A percentile compares a stretch with the other conserved stretches of the same genome.
phyloP scores from a whole-genome alignment of 1,140 invertebrate species.

The Drosophila eugracilis region DNA sequence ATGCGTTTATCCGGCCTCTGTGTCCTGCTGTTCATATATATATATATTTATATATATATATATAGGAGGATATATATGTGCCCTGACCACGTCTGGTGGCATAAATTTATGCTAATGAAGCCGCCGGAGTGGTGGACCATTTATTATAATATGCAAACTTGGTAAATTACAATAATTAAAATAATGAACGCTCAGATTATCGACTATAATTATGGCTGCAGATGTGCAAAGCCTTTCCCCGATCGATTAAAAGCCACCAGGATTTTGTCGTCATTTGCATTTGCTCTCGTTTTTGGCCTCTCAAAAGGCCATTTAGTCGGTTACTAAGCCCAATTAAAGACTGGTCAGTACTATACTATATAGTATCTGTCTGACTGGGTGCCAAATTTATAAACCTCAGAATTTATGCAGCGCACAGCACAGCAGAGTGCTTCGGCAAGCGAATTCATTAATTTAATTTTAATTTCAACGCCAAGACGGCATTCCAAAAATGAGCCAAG shows the following conservation, averaged over 20 bases:
- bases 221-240: constrained; percentile 42
- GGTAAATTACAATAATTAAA: constrained; percentile 82
- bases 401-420: constrained; percentile 31
- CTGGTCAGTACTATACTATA: constrained; percentile 1
- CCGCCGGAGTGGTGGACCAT: constrained; percentile 58
- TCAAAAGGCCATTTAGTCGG: constrained; percentile 9
- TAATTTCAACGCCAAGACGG: constrained; percentile 80
- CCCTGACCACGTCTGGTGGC: constrained; percentile 17
- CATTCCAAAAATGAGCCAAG: constrained; percentile 74
- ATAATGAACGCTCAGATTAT: constrained; percentile 80
- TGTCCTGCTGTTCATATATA: constrained; percentile 23
- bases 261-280: constrained; percentile 42
- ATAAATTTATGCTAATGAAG: constrained; percentile 70
- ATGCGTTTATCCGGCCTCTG: constrained; percentile 21
- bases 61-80: constrained; percentile 3
- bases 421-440: neutral
- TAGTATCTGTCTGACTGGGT: constrained; percentile 17
- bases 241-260: constrained; percentile 26
- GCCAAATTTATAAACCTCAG: constrained; percentile 33
- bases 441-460: constrained; percentile 77
- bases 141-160: constrained; percentile 83
- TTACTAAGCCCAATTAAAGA: constrained; percentile 44
- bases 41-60: constrained; percentile 5
- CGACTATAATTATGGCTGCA: constrained; percentile 71
- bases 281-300: constrained; percentile 22